Conservation (phyloP, 1,140 invertebrate species). For the Pseudomyrmex cubaensis region DNA sequence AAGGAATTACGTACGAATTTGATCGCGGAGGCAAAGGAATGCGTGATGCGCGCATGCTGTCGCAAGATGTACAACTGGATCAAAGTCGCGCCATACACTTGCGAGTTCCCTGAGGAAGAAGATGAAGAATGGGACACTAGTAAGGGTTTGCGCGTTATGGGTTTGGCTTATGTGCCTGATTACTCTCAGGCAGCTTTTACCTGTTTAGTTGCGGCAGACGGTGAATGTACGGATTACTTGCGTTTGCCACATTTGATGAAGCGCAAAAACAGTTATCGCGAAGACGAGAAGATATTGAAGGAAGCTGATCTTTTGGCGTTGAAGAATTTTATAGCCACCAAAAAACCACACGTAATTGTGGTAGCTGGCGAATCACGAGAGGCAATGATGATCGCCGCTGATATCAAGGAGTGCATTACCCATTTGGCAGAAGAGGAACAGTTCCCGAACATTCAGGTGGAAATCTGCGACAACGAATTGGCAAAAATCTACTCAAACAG, state of each 20-base stretch:
- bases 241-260: slow-evolving; percentile 94
- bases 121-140: slow-evolving; percentile 96
- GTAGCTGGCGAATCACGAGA: slow-evolving; percentile 96
- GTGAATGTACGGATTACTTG: slow-evolving; percentile 95
- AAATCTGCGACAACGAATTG: slow-evolving; percentile 97
- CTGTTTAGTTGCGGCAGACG: slow-evolving; percentile 94
- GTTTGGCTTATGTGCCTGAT: slow-evolving; percentile 95
- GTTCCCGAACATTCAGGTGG: slow-evolving; percentile 94
- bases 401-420: slow-evolving; percentile 92
- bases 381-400: slow-evolving; percentile 93
- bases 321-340: slow-evolving; percentile 93
- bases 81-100: slow-evolving; percentile 94
- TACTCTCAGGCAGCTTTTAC: slow-evolving; percentile 95
- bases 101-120: slow-evolving; percentile 92
- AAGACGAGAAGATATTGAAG: slow-evolving; percentile 91
- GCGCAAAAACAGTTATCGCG: slow-evolving; percentile 90
- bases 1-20: slow-evolving; percentile 94
- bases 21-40: slow-evolving; percentile 95
- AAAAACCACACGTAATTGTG: slow-evolving; percentile 97
- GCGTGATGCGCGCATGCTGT: slow-evolving; percentile 93
- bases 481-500: slow-evolving; percentile 96
- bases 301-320: slow-evolving; percentile 93
- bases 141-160: slow-evolving; percentile 94
- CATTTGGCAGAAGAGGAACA: slow-evolving; percentile 93
- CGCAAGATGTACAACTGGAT: slow-evolving; percentile 96